Percentiles rank a stretch among this genome's conserved stretches.
phyloP scores from a whole-genome alignment of 2,797 vertebrate species.

The Chloroceryle amazona region DNA sequence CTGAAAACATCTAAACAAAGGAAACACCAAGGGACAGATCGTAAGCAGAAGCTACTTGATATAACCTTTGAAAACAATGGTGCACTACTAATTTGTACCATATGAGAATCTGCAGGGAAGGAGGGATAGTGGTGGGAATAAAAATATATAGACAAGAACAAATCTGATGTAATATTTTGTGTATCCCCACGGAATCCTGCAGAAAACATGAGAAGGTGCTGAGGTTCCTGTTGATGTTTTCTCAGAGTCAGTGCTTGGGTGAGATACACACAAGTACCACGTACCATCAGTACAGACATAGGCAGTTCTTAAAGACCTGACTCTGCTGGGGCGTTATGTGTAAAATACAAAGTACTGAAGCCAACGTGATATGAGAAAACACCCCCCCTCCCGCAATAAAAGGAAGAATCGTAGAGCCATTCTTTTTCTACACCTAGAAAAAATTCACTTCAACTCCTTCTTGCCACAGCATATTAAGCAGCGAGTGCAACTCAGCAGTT shows the following conservation, averaged over 20 bases:
- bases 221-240: neutral
- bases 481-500: neutral
- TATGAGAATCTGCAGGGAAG: slow-evolving; percentile 1
- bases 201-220: neutral
- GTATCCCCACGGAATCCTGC: neutral
- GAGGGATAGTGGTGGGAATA: slow-evolving; percentile 10
- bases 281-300: neutral
- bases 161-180: neutral
- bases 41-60: slow-evolving; percentile 14
- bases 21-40: slow-evolving; percentile 35
- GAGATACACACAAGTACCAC: neutral
- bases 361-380: neutral
- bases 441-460: neutral
- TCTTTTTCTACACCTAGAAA: neutral
- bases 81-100: slow-evolving; percentile 16
- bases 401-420: no score
- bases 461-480: neutral
- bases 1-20: slow-evolving; percentile 54
- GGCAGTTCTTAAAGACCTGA: neutral
- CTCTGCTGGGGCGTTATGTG: neutral
- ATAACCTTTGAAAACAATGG: slow-evolving; percentile 26
- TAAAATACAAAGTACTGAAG: neutral
- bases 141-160: neutral
- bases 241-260: neutral
- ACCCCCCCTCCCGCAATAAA: no score